Base-by-base conservation (phyloP, 1,140 invertebrate genomes). In the Lepidotrigona ventralis region DNA sequence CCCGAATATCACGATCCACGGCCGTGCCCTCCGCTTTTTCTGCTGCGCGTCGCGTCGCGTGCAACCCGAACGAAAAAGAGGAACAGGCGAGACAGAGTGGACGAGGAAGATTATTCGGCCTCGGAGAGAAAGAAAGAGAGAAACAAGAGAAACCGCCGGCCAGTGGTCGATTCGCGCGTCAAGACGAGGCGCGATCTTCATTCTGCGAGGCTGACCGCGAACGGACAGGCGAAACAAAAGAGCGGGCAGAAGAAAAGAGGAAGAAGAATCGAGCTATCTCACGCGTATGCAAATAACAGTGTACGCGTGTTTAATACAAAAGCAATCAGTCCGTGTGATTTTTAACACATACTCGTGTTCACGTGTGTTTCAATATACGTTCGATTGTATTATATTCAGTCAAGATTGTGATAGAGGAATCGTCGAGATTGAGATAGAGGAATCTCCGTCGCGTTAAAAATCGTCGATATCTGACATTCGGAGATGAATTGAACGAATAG, bases 171-270 rank as follows among this genome's bases (percentile, higher is more conserved):
- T 86, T 88, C 76, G 77, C 84, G 78, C 86, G 69, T 88, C 69
- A 80, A 56, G 54, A 51, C 56, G 77, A 58, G 86, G 84, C 81
- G 84, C 73, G 73, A 89, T 86, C 87, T 88, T 88, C 86, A 86
- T 89, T 82, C 79, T 69, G 81, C 70, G 76, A 83, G 63, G 39
- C 12, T 79, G 8, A 54, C 51, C 33, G 63, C 79, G 58, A 82
- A 74, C 87, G 80, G 81, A 88, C 86, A 88, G 80, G 77, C 74
- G 86, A 88, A 85, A 85, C 79, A 86, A 85, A 79, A 81, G 84
- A 76, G 80, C 69, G 80, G 83, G 64, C 74, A 77, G 64, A 64
- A 72, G 54, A 75, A 81, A 64, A 68, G 58, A 77, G 56, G 17
- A 74, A 81, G 60, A 69, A 81, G 46, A 71, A 69, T 81, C 60